These are phyloP conservation scores for Aleadryas rufinucha DNA, from an alignment of 2,113 vertebrate genomes.

Conservation along the genomic window DNA sequence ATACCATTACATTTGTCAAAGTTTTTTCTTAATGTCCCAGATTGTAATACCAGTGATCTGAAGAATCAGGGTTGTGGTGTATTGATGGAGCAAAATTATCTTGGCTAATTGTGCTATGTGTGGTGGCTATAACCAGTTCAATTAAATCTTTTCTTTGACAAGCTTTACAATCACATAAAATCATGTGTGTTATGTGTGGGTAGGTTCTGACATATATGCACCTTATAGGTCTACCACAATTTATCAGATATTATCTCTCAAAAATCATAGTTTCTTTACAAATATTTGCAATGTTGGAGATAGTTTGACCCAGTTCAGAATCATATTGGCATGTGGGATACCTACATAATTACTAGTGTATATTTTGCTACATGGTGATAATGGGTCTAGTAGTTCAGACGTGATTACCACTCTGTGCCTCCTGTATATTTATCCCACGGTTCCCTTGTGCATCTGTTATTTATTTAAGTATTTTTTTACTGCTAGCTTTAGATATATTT, in stretches of 20 bases:
- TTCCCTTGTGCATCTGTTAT: slow-evolving; percentile 30
- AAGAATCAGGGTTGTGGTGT: neutral
- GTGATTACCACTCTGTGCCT: slow-evolving; percentile 5
- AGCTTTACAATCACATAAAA: neutral
- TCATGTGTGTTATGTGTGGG: neutral
- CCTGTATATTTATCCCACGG: slow-evolving; percentile 15
- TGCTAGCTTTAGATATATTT: slow-evolving; percentile 39
- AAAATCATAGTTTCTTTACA: neutral
- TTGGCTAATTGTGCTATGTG: neutral
- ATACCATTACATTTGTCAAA: neutral
- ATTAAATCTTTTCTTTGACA: neutral
- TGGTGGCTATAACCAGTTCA: neutral
- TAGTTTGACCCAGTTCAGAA: neutral
- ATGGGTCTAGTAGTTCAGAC: neutral
- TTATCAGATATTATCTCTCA: neutral
- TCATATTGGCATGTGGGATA: neutral
- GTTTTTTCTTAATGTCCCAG: neutral
- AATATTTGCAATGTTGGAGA: neutral
- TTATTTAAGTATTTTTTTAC: slow-evolving; percentile 25
- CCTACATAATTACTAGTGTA: neutral
- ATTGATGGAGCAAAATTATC: neutral
- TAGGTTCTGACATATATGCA: neutral
- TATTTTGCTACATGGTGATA: neutral
- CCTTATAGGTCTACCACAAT: neutral
- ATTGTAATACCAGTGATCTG: neutral